Base-by-base conservation (phyloP, 2,888 invertebrate species). In the Campoletis raptor region DNA sequence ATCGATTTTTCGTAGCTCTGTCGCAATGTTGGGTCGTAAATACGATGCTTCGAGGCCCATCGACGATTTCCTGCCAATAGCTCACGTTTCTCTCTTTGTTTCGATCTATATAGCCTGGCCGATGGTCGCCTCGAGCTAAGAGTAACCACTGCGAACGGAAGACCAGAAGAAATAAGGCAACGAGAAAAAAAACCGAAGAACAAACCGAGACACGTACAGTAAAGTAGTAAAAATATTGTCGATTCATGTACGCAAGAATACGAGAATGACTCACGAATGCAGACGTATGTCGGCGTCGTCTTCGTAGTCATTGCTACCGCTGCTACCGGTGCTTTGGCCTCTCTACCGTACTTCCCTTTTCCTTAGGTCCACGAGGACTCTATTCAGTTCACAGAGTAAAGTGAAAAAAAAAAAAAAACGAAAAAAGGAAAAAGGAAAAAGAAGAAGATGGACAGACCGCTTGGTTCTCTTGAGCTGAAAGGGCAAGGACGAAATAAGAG, bases 211-310 rank as follows among this genome's bases (percentile, higher is more conserved):
- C 24, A 54, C 36, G 48, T 67, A 74, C 81, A 78, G 54, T 48
- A 77, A 61, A 64, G 57, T 48, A 40, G 69, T 74, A 64, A 79
- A 85, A 82, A 79, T 82, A 74, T 82, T 76, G 85, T 81, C 79
- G 87, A 87, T 86, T 88, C 84, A 86, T 82, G 85, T 76, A 54
- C 64, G 72, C 48, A 10, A 78, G 15, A 74, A 82, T 52, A 70
- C 72, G 80, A 85, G 83, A 69, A 67, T 70, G 81, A 83, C 74
- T 69, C 67, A 83, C 86, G 89, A 88, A 89, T 87, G 87, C 81
- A 89, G 90, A 90, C 91, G 90, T 90, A 86, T 90, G 91, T 90
- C 90, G 88, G 84, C 88, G 89, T 89, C 87, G 64, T 45, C 81
- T 69, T 83, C 76, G 64, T 37, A 45, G 77, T 81, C 54, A 72